A percentile compares a stretch with the other conserved stretches of the same genome.
phyloP scores from a whole-genome alignment of 2,888 invertebrate genomes.

The Pseudoips prasinana region DNA sequence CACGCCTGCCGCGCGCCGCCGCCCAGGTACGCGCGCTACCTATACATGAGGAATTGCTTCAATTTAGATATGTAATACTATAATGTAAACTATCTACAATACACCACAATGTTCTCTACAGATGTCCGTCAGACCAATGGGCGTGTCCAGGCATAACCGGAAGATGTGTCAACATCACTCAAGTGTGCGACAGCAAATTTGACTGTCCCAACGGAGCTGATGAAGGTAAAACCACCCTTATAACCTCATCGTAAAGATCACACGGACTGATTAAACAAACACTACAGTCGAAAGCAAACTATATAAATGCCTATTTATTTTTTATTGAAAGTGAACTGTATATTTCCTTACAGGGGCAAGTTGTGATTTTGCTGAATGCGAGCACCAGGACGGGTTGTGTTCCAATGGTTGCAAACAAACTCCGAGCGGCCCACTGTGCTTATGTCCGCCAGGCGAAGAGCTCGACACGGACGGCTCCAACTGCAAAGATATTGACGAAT shows the following conservation, averaged over 20 bases:
- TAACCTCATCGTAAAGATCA: neutral
- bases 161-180: conserved; percentile 92
- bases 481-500: conserved; percentile 93
- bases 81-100: too few species aligned
- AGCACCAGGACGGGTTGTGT: conserved; percentile 88
- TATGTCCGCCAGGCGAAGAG: conserved; percentile 94
- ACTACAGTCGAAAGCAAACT: neutral
- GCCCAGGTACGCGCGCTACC: conserved; percentile 77
- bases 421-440: conserved; percentile 93
- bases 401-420: conserved; percentile 93
- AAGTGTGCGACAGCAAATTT: conserved; percentile 92
- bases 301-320: too few species aligned
- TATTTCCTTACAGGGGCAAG: conserved; percentile 77
- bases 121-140: conserved; percentile 91
- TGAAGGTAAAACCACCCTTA: conserved; percentile 84
- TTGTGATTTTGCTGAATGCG: conserved; percentile 92
- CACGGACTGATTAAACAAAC: neutral
- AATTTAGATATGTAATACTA: too few species aligned
- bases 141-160: conserved; percentile 91
- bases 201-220: conserved; percentile 97
- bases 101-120: too few species aligned
- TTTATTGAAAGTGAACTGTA: neutral
- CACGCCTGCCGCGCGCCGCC: conserved; percentile 92
- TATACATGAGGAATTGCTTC: too few species aligned
- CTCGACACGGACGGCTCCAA: conserved; percentile 85